phyloP scores from a whole-genome alignment of 2,888 invertebrate genomes.

The Hofmannophila pseudospretella region DNA sequence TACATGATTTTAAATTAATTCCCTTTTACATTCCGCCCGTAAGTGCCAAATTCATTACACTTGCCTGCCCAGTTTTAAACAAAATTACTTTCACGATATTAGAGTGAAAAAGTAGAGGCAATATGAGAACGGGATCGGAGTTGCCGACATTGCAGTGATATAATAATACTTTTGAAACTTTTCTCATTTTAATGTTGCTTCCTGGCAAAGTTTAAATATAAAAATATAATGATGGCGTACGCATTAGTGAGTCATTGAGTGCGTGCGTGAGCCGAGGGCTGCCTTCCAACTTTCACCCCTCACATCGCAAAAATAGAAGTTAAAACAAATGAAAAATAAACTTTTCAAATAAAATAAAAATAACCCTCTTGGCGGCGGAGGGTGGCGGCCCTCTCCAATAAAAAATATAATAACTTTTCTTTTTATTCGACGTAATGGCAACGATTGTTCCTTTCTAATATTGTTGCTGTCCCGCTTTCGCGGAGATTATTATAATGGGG shows the following conservation, averaged over 20 bases:
- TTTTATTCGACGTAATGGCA: conserved; percentile 76
- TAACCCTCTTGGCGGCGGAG: conserved; percentile 74
- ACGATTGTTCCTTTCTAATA: conserved; percentile 71
- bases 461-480: conserved; percentile 59
- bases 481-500: conserved; percentile 67
- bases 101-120: conserved; percentile 33
- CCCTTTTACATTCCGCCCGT: too few relatives aligned
- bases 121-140: conserved; percentile 37
- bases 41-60: too few relatives aligned
- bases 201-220: conserved; percentile 74
- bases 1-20: too few relatives aligned
- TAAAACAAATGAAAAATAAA: conserved; percentile 77
- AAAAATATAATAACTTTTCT: conserved; percentile 79
- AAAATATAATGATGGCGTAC: conserved; percentile 74
- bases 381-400: conserved; percentile 74
- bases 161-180: conserved; percentile 62
- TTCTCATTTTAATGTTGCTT: conserved; percentile 74
- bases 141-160: conserved; percentile 29
- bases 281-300: conserved; percentile 58
- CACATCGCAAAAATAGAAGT: conserved; percentile 69
- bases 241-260: conserved; percentile 75
- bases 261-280: conserved; percentile 53
- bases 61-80: too few relatives aligned
- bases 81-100: conserved; percentile 26
- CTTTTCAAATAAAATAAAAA: conserved; percentile 78